Evolutionary conservation across 2,113 vertebrate species (phyloP).

Genomic region (Ciconia stormi): DNA sequence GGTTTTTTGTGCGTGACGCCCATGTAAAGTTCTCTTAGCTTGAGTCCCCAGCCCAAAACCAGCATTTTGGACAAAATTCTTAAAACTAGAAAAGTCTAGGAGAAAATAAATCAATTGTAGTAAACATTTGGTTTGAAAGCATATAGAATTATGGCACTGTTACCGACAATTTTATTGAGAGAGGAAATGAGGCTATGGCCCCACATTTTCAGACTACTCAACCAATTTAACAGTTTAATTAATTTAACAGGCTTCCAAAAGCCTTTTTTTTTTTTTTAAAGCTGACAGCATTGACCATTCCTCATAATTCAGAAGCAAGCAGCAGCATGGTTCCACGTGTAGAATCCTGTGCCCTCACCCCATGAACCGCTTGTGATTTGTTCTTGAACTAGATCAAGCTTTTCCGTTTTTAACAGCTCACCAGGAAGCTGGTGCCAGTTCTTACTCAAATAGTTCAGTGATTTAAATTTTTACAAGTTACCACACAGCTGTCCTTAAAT

Average conservation of each 20-base stretch:
- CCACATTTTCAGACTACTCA: background rate
- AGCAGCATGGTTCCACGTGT: rapidly evolving
- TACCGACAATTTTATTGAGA: background rate
- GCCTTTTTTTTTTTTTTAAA: background rate
- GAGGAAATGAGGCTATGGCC: background rate
- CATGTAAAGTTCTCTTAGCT: background rate
- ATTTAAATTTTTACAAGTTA: background rate
- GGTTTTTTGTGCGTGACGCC: background rate
- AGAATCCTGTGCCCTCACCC: background rate
- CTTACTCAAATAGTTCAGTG: background rate
- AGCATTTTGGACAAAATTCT: background rate
- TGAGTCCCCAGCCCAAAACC: background rate
- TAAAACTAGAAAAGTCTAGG: background rate
- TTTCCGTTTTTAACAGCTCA: background rate
- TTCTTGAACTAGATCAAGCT: background rate
- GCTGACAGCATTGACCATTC: background rate
- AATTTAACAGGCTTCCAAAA: background rate
- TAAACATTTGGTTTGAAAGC: background rate
- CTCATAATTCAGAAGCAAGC: background rate
- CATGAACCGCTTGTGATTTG: background rate
- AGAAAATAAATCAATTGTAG: background rate
- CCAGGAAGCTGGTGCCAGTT: background rate
- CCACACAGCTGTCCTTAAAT: background rate
- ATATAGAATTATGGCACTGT: background rate
- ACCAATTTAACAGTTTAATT: background rate